Percentiles rank a stretch among this genome's conserved stretches.
Evolutionary conservation across 1,140 invertebrate genomes (phyloP).

Genomic region (Aphis craccivora): DNA sequence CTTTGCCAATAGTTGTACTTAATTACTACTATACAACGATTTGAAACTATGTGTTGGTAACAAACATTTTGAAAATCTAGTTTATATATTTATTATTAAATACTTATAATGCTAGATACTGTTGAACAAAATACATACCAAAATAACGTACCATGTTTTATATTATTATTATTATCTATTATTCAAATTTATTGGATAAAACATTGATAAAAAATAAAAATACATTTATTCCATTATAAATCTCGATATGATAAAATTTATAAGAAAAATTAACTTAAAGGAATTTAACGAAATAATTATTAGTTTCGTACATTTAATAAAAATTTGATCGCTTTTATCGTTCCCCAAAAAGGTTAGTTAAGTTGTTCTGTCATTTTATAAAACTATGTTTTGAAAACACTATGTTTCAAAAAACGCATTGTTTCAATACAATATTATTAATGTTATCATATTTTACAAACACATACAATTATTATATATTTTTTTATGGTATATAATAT

Average conservation of each 20-base stretch:
- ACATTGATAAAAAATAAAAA: too few species aligned
- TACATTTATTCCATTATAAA: not conserved
- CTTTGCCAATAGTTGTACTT: not conserved
- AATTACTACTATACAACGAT: not conserved
- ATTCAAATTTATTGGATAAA: not conserved
- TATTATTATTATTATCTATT: too few species aligned
- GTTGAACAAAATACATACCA: too few species aligned
- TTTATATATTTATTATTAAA: not conserved
- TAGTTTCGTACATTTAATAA: not conserved
- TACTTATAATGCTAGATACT: not conserved
- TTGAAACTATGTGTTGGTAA: not conserved
- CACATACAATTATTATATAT: too few species aligned
- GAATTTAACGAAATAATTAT: not conserved
- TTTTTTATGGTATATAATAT: not conserved
- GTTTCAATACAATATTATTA: not conserved
- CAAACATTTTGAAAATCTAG: not conserved
- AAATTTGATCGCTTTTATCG: not conserved
- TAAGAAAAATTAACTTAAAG: not conserved
- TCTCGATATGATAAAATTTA: not conserved
- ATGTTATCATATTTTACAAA: too few species aligned
- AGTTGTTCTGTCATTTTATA: not conserved
- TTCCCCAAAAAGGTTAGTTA: not conserved
- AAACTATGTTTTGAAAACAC: too few species aligned
- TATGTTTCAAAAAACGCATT: not conserved
- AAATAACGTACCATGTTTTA: not conserved